Evolutionary conservation across 2,797 vertebrate genomes (phyloP), one percentile per base, ranked within the genome.

Genomic region (Oryzias dopingdopingensis): DNA sequence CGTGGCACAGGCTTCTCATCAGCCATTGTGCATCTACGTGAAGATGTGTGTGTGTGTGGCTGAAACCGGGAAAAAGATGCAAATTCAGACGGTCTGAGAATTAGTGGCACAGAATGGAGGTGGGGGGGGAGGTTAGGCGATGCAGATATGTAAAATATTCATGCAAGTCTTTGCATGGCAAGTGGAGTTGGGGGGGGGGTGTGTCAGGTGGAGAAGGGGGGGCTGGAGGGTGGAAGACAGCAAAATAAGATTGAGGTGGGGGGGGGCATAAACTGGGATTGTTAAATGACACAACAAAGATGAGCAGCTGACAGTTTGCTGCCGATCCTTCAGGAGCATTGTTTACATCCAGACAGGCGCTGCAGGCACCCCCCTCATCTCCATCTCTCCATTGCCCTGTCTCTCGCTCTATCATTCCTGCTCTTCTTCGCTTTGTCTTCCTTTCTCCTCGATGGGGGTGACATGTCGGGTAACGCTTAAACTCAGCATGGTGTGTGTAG

Each of bases 241-340:
- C 32, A 52, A 57, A 66, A 62, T 58, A 70, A 63, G 72, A 59
- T 42, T 41, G 41, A 14, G 55, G 65, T 37, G 62, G 56, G 53
- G 76, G 76, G 71, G 3, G 22, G 81, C 68, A 57, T 58, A 80
- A 81, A 82, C 76, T 76, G 78, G 85, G 93, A 88, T 86, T 83
- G 83, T 87, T 95, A 97, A 98, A 93, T 96, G 97, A 96, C 96
- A 99, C 95, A 96, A 97, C 96, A 99, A 98, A 99, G 96, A 93
- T 88, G 91, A 90, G 92, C 92, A 93, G 91, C 93, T 97, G 96
- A 97, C 96, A 98, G 90, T 92, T 93, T 89, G 89, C 92, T 87
- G 86, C 91, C 92, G 89, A 94, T 94, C 93, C 90, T 93, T 94
- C 83, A 93, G 93, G 94, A 94, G 93, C 90, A 93, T 91, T 95